phyloP scores from a whole-genome alignment of 2,797 vertebrate genomes.

The Rhabdophis nuchalis region DNA sequence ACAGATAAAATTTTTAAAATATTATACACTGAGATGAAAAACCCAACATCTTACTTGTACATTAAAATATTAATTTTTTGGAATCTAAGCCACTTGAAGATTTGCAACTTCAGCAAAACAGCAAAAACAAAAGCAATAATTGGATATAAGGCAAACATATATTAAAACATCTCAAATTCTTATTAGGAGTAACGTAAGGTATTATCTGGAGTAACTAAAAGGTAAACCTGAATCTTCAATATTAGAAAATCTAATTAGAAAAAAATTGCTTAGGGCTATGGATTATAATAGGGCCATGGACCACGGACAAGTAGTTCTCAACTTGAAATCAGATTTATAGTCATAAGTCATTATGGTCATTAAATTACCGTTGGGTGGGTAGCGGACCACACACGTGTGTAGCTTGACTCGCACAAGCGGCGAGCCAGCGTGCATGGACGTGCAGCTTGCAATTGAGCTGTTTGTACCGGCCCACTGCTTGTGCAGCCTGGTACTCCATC shows the following conservation, averaged over 20 bases:
- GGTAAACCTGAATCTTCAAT: not conserved
- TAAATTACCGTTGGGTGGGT: too few relatives aligned
- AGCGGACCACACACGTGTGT: too few relatives aligned
- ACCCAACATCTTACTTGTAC: not conserved
- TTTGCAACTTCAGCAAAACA: not conserved
- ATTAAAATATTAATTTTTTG: not conserved
- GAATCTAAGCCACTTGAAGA: not conserved
- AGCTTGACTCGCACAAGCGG: not conserved
- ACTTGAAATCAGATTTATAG: too few relatives aligned
- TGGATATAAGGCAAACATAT: not conserved
- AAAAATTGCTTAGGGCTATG: not conserved
- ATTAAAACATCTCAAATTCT: not conserved
- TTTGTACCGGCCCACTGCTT: fast-evolving
- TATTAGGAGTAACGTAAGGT: not conserved
- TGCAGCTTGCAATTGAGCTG: not conserved
- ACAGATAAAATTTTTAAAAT: not conserved
- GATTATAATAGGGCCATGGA: not conserved
- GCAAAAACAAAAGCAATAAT: not conserved
- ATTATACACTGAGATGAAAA: not conserved
- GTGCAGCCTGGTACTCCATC: not conserved
- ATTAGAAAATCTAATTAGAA: not conserved
- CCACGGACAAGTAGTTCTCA: too few relatives aligned
- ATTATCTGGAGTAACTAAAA: not conserved
- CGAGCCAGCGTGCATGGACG: fast-evolving
- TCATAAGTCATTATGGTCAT: too few relatives aligned